Evolutionary conservation across 2,797 vertebrate species (phyloP), one percentile per base, ranked within the genome.

Genomic region (Gila robusta): DNA sequence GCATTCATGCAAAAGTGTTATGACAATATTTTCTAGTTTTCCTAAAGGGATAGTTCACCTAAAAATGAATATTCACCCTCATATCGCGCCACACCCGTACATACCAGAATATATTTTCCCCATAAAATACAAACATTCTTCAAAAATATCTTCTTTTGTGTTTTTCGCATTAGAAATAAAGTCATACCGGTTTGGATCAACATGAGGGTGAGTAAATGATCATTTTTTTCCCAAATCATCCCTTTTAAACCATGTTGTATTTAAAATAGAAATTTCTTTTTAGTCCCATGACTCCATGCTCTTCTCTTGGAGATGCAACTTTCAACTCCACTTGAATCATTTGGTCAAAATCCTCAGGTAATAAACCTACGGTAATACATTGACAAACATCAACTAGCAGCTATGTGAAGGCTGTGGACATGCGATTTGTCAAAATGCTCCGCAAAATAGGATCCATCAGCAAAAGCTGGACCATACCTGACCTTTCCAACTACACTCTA

Each of bases 331-430:
- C 16, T 28, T 28, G 52, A 49, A 81, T 37, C 12, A 70, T 83
- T 82, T 71, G 80, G 52, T 83, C 19, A 66, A 80, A 59, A 47
- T 35, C 52, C n/a, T 86, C 17, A 26, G n/a, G 69, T 62, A 59
- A 32, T 62, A 54, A 70, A 54, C 56, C 70, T 16, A 66, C 69
- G 37, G 47, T 1, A 77, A n/a, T 70, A 26, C 81, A 74, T 41
- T 79, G 26, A 52, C 19, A 26, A 78, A 83, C 28, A 72, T 14
- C n/a, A 78, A 82, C 41, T 67, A 87, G 67, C 74, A 76, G 59
- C 82, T 44, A 52, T 37, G 56, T 52, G 21, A 64, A 74, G 19
- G 59, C 41, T 76, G 41, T 66, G 72, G 32, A 83, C 59, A 26
- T 26, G 32, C 26, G 82, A 83, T 67, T 77, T 54, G 82, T 83